A percentile compares a stretch with the other conserved stretches of the same genome.
Evolutionary conservation across 2,113 vertebrate genomes (phyloP).

Genomic region (Podarcis raffonei): DNA sequence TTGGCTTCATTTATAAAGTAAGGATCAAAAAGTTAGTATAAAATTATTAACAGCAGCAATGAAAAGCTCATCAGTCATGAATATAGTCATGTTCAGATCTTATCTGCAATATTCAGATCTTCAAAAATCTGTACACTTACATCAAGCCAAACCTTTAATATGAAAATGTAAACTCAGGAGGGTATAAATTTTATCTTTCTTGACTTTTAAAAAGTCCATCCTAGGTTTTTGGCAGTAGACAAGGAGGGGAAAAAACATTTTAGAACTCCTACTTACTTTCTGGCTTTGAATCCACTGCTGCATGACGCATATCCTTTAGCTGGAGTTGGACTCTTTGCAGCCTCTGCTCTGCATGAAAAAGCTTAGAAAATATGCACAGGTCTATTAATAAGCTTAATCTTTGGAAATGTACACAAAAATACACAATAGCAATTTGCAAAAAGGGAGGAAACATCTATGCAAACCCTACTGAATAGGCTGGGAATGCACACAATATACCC

Average conservation of each 20-base stretch:
- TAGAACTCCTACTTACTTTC: constrained; percentile 86
- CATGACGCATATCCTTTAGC: constrained; percentile 90
- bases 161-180: background rate
- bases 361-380: constrained; percentile 75
- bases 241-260: background rate
- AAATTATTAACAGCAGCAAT: background rate
- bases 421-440: background rate
- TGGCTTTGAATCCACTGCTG: constrained; percentile 90
- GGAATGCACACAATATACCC: background rate
- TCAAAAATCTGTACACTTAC: background rate
- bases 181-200: background rate
- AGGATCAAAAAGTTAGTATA: background rate
- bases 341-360: constrained; percentile 91
- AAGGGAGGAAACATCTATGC: background rate
- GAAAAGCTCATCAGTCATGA: background rate
- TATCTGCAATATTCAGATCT: background rate
- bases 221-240: constrained; percentile 16
- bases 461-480: background rate
- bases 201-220: background rate
- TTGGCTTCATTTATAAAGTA: background rate
- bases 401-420: constrained; percentile 22
- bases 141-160: background rate
- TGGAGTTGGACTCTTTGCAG: constrained; percentile 90
- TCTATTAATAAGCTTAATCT: constrained; percentile 36
- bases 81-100: background rate